A percentile compares a stretch with the other conserved stretches of the same genome.
These are phyloP conservation scores for Beroe ovata DNA, from an alignment of 37 sponge, comb jelly and placozoan species.

Conservation along the genomic window DNA sequence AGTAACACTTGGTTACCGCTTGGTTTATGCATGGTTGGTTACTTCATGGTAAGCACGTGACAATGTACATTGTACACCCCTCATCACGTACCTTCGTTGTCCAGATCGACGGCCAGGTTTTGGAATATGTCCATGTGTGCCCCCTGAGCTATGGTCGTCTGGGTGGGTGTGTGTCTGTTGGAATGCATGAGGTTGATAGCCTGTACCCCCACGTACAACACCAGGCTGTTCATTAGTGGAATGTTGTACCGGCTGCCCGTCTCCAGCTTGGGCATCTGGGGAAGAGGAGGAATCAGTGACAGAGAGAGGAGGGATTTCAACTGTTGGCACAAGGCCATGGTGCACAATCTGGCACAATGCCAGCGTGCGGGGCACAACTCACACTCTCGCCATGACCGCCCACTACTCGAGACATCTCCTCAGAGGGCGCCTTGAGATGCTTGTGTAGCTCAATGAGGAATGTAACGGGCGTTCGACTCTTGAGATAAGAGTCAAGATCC, in stretches of 20 bases:
- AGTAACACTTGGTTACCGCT: too few relatives aligned
- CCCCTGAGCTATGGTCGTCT: constrained; percentile 85
- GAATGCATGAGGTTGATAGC: constrained; percentile 86
- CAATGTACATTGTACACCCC: too few relatives aligned
- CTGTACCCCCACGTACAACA: constrained; percentile 91
- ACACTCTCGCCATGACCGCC: constrained; percentile 16
- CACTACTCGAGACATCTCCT: constrained; percentile 39
- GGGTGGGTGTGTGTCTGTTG: constrained; percentile 77
- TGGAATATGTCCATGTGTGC: constrained; percentile 98
- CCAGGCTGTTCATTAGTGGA: constrained; percentile 92
- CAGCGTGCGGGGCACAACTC: background rate
- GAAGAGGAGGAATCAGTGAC: too few relatives aligned
- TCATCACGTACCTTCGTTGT: constrained; percentile 92
- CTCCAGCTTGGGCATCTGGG: constrained; percentile 73
- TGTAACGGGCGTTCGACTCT: constrained; percentile 86
- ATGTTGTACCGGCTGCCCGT: constrained; percentile 87
- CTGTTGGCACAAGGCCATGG: background rate
- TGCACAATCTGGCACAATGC: background rate
- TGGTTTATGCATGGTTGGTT: too few relatives aligned
- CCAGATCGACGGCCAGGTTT: constrained; percentile 87
- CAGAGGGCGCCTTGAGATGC: constrained; percentile 74
- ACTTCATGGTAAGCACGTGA: too few relatives aligned
- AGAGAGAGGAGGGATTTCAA: too few relatives aligned
- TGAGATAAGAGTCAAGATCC: constrained; percentile 86
- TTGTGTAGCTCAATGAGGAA: constrained; percentile 85